Base-by-base conservation (phyloP, 1,140 invertebrate genomes). In the Cheumatopsyche charites region DNA sequence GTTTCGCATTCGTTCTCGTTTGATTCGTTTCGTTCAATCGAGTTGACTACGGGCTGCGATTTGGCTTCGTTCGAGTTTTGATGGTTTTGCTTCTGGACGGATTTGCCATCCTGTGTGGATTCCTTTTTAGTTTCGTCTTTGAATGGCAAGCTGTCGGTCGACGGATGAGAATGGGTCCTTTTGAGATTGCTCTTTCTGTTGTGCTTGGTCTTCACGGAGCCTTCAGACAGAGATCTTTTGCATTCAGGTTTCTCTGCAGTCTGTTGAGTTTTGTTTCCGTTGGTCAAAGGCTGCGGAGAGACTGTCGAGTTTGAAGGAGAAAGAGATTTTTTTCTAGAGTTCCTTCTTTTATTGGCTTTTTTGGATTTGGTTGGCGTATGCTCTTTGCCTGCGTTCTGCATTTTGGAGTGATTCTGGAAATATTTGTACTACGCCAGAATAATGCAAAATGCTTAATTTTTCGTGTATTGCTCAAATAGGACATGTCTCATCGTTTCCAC, bases 251-350 rank as follows among this genome's bases (percentile, higher is more conserved):
- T 77, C 72, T 82, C 82, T 73, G 73, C 77, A 66, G 82, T 80
- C 13, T 75, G 13, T 71, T 76, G 81, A 79, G 26, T 73, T 69
- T 19, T 36, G 43, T 26, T 65, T 17, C 36, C 68, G 47, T 71
- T 71, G 2, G 63, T 45, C 63, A 63, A 42, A 26, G 67, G 29
- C 61, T 79, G 79, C 15, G 79, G 78, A 7, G 76, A 70, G 47
- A 81, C 82, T 79, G 82, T 82, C 61, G 84, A 77, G 73, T 83
- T 83, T n/a, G 83, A 85, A 15, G 83, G 83, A 12, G 83, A 85
- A 70, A 85, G 75, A 6, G 83, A 85, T 75, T 85, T 85, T 77
- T 85, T 85, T 77, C 83, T 80, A 3, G 83, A 84, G 77, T 84
- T 82, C 19, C 83, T 78, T 67, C 83, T 78, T 77, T 85, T 85